Percentiles rank a stretch among this genome's conserved stretches.
Evolutionary conservation across 2,888 invertebrate genomes (phyloP).

Genomic region (Oxystoma pomonae): DNA sequence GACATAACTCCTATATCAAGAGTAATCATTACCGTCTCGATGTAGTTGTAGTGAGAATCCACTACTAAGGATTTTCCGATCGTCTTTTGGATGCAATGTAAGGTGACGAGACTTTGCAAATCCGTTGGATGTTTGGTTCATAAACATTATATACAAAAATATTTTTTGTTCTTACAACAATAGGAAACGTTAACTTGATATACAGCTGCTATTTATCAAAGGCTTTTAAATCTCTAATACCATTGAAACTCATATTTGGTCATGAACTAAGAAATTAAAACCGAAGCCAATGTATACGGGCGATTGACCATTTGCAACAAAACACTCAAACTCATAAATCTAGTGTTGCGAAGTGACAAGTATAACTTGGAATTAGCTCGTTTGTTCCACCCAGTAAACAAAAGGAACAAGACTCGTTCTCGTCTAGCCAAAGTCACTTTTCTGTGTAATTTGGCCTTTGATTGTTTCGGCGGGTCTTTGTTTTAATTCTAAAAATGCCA

Average conservation of each 20-base stretch:
- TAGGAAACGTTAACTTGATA: no score
- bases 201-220: no score
- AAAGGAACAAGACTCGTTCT: conserved; percentile 19
- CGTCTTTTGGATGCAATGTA: no score
- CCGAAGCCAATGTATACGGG: neutral
- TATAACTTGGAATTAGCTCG: conserved; percentile 21
- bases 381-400: conserved; percentile 21
- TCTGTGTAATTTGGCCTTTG: conserved; percentile 5
- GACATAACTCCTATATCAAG: no score
- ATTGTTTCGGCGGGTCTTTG: conserved; percentile 2
- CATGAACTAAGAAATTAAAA: neutral
- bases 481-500: neutral
- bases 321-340: neutral
- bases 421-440: conserved; percentile 7
- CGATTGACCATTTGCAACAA: neutral
- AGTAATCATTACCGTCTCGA: no score
- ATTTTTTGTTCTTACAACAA: no score
- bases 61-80: no score
- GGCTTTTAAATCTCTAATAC: neutral
- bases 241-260: neutral
- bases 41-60: no score
- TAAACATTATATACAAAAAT: no score
- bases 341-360: conserved; percentile 18
- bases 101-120: no score
- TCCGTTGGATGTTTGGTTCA: no score